Percentiles rank a stretch among this genome's conserved stretches.
These are phyloP conservation scores for Ericerus pela DNA, from an alignment of 1,140 invertebrate genomes.

Conservation along the genomic window DNA sequence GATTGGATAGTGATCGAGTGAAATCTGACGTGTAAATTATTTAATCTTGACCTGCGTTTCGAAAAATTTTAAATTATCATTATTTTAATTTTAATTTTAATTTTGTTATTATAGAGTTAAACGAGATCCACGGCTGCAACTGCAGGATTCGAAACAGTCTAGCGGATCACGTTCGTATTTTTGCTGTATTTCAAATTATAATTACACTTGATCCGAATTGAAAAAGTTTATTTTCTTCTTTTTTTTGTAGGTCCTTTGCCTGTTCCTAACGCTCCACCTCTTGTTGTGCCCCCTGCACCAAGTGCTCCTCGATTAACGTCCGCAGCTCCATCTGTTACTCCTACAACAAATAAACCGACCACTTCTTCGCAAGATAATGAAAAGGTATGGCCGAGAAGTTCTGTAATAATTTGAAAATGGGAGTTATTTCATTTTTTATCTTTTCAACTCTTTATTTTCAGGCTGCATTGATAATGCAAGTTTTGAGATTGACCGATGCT, in stretches of 20 bases:
- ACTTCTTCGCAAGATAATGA: slow-evolving; percentile 34
- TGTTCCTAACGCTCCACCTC: neutral
- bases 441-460: slow-evolving; percentile 29
- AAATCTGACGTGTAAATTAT: neutral
- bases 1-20: neutral
- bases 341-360: too few relatives aligned
- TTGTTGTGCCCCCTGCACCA: neutral
- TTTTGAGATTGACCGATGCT: slow-evolving; percentile 91
- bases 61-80: neutral
- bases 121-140: neutral
- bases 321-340: neutral
- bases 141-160: neutral
- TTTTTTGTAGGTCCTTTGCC: neutral
- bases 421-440: slow-evolving; percentile 12
- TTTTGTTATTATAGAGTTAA: neutral
- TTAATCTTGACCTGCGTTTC: neutral
- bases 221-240: too few relatives aligned
- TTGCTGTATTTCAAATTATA: too few relatives aligned
- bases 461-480: slow-evolving; percentile 96
- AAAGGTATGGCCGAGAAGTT: slow-evolving; percentile 20
- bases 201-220: too few relatives aligned
- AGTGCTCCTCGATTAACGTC: neutral
- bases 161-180: too few relatives aligned
- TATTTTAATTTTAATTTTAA: neutral
- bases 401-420: neutral